Percentiles rank a stretch among this genome's conserved stretches.
These are phyloP conservation scores for Drosophila pachea DNA, from an alignment of 1,140 invertebrate genomes.

Conservation along the genomic window DNA sequence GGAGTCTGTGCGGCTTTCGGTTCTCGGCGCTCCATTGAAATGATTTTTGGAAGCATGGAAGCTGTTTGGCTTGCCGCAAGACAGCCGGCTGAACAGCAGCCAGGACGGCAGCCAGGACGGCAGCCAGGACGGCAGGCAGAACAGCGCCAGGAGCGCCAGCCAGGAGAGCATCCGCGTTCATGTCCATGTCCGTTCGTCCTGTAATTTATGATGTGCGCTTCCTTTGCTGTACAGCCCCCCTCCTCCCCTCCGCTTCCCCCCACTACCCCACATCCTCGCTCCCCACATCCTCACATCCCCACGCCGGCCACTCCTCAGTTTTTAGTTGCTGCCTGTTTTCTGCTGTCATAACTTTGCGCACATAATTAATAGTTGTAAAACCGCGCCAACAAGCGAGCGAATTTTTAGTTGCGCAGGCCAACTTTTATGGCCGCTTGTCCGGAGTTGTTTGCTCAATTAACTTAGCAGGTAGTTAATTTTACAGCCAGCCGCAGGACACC, in stretches of 20 bases:
- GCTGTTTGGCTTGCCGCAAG: constrained; percentile 71
- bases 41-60: constrained; percentile 76
- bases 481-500: constrained; percentile 45
- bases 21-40: constrained; percentile 51
- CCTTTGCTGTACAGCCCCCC: constrained; percentile 24
- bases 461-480: constrained; percentile 78
- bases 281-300: too few species aligned
- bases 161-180: constrained; percentile 45
- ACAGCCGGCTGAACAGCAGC: constrained; percentile 53
- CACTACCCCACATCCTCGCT: neutral
- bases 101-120: constrained; percentile 8
- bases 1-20: neutral
- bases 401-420: constrained; percentile 64
- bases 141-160: constrained; percentile 39
- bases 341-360: constrained; percentile 74
- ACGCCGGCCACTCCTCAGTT: constrained; percentile 32
- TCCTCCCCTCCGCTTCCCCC: neutral
- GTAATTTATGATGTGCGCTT: constrained; percentile 76
- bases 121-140: neutral
- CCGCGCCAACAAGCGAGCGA: constrained; percentile 37
- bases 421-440: constrained; percentile 61
- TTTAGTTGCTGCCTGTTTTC: constrained; percentile 62
- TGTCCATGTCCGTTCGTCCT: constrained; percentile 64
- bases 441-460: constrained; percentile 75
- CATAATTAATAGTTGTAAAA: constrained; percentile 75